Percentiles rank a stretch among this genome's conserved stretches.
phyloP scores from a whole-genome alignment of 2,113 vertebrate species.

The Cardinalis cardinalis region DNA sequence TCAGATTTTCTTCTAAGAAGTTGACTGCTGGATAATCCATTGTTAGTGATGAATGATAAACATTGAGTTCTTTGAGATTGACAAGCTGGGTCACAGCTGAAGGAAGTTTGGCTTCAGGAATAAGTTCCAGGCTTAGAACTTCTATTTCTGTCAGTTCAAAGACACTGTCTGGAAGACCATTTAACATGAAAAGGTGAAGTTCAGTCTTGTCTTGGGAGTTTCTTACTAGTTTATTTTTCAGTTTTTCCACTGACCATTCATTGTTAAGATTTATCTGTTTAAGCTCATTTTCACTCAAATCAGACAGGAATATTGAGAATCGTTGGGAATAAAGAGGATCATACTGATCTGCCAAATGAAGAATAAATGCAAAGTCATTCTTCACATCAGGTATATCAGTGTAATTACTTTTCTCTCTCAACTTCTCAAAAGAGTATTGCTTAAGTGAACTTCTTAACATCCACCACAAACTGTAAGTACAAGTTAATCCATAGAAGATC shows the following conservation, averaged over 20 bases:
- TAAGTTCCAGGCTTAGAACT: constrained; percentile 80
- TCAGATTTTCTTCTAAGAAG: constrained; percentile 81
- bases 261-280: constrained; percentile 84
- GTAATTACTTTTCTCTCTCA: constrained; percentile 82
- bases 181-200: constrained; percentile 80
- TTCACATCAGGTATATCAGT: constrained; percentile 83
- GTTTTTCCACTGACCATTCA: constrained; percentile 79
- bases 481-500: constrained; percentile 79
- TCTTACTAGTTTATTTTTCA: constrained; percentile 75
- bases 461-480: constrained; percentile 83
- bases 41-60: constrained; percentile 75
- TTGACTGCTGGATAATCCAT: constrained; percentile 75
- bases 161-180: constrained; percentile 78
- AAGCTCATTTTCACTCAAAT: constrained; percentile 82
- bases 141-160: constrained; percentile 82
- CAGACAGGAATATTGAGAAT: constrained; percentile 83
- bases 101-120: constrained; percentile 79
- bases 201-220: constrained; percentile 80
- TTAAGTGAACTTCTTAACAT: constrained; percentile 83
- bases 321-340: constrained; percentile 83
- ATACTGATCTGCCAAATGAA: constrained; percentile 83
- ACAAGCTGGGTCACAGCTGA: constrained; percentile 71
- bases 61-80: constrained; percentile 77
- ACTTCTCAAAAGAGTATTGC: constrained; percentile 82
- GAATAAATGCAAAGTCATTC: constrained; percentile 87